These are phyloP conservation scores for Microcebus murinus DNA, from an alignment of 2,113 vertebrate species.

Conservation along the genomic window DNA sequence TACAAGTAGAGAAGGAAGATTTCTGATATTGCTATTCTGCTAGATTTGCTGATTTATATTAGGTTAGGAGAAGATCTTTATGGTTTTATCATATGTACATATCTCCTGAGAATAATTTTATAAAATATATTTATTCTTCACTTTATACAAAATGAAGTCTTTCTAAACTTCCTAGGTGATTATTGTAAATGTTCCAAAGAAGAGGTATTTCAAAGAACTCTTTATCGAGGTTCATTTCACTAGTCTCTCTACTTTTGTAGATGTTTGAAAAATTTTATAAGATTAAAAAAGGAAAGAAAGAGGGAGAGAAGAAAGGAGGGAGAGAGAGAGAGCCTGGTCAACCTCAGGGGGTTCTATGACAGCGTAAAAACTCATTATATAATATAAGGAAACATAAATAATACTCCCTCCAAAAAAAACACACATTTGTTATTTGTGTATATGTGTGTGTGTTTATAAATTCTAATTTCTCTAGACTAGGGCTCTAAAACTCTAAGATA, in stretches of 20 bases:
- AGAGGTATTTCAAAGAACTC: conserved; percentile 41
- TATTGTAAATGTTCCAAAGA: conserved; percentile 33
- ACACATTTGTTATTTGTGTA: background rate
- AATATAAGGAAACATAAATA: background rate
- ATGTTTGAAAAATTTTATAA: conserved; percentile 14
- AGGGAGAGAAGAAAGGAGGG: too few relatives aligned
- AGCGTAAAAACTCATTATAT: background rate
- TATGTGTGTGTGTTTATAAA: background rate
- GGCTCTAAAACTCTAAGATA: background rate
- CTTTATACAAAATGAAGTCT: conserved; percentile 44
- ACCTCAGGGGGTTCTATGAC: background rate
- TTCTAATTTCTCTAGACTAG: background rate
- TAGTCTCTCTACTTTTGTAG: background rate
- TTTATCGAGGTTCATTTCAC: conserved; percentile 33
- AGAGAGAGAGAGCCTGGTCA: background rate
- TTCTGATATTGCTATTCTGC: background rate
- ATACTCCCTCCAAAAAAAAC: too few relatives aligned
- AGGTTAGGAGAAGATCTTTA: conserved; percentile 18
- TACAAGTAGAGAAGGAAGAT: background rate
- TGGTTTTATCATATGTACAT: conserved; percentile 13
- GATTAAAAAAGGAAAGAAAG: background rate
- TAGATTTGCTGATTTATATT: conserved; percentile 21
- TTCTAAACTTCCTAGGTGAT: conserved; percentile 48
- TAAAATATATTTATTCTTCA: conserved; percentile 60
- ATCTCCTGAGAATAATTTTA: conserved; percentile 45